Percentiles rank a stretch among this genome's conserved stretches.
phyloP scores from a whole-genome alignment of 2,888 invertebrate genomes.

The Molorchus minor region DNA sequence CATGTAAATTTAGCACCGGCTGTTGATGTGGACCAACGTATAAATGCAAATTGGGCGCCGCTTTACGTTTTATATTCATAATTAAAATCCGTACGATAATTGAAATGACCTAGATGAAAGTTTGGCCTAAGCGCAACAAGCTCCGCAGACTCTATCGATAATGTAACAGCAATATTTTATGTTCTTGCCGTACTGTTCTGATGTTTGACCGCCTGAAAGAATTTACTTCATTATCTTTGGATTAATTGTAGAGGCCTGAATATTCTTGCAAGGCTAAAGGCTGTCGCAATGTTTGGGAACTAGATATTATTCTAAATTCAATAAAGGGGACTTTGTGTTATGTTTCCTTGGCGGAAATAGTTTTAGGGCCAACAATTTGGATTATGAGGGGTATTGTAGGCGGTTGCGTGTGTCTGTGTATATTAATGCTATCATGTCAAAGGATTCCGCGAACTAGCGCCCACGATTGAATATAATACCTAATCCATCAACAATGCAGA shows the following conservation, averaged over 20 bases:
- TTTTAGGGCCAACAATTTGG: constrained; percentile 31
- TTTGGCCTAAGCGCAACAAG: constrained; percentile 7
- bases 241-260: no score
- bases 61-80: constrained; percentile 39
- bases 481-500: constrained; percentile 53
- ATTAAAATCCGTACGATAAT: constrained; percentile 45
- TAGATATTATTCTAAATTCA: no score
- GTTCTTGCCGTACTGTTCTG: no score
- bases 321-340: no score
- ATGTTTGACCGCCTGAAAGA: no score
- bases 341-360: constrained; percentile 7
- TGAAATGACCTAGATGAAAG: constrained; percentile 38
- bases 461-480: constrained; percentile 47
- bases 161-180: no score
- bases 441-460: constrained; percentile 51
- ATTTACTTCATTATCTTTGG: no score
- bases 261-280: no score
- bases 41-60: constrained; percentile 35
- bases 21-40: constrained; percentile 26
- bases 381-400: constrained; percentile 34
- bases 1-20: constrained; percentile 45
- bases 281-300: no score
- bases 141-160: no score
- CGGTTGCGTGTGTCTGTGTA: constrained; percentile 18
- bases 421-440: constrained; percentile 44